Base-by-base conservation (phyloP, 2,797 vertebrate genomes). In the Silurus aristotelis region DNA sequence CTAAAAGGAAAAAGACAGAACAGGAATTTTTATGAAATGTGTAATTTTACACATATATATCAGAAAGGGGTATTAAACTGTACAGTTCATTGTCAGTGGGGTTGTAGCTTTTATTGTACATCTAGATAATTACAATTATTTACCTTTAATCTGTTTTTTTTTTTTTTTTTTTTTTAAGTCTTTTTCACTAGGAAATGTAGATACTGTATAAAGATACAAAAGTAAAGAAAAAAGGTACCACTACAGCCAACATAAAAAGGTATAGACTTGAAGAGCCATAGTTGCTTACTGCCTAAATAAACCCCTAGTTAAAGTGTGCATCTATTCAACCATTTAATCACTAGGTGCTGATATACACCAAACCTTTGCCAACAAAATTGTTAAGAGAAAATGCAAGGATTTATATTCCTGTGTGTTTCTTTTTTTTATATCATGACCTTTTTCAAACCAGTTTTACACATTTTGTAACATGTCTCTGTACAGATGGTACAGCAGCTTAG, bases 1-100 rank as follows among this genome's bases (percentile, higher is more conserved):
- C 95, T 97, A 89, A 0, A 87, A 90, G 31, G 68, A 73, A 64
- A 73, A 83, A 83, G 55, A 63, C 22, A 84, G n/a, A 58, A 15
- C 38, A 86, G 22, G 19, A 61, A 56, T 1, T 13, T 19, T 1
- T 14, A 64, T 73, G 13, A 12, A 43, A 46, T 76, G 17, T 56
- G n/a, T 52, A 72, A 48, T n/a, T 46, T 12, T n/a, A 55, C 17
- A 31, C 15, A 22, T 19, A 27, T 2, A 1, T 19, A 19, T 76
- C 52, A 76, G 38, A 76, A 76, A 58, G n/a, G 1, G 7, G 8
- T 58, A 1, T 77, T 58, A 31, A 77, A 77, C 6, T 71, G 3
- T 20, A 75, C 0, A 8, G n/a, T 25, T 25, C 14, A 48, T 75
- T 25, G 14, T 75, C 15, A 2, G 5, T 75, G 55, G 4, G 25